A percentile compares a stretch with the other conserved stretches of the same genome.
phyloP scores from a whole-genome alignment of 1,140 invertebrate species.

The Drosophila parabipectinata region DNA sequence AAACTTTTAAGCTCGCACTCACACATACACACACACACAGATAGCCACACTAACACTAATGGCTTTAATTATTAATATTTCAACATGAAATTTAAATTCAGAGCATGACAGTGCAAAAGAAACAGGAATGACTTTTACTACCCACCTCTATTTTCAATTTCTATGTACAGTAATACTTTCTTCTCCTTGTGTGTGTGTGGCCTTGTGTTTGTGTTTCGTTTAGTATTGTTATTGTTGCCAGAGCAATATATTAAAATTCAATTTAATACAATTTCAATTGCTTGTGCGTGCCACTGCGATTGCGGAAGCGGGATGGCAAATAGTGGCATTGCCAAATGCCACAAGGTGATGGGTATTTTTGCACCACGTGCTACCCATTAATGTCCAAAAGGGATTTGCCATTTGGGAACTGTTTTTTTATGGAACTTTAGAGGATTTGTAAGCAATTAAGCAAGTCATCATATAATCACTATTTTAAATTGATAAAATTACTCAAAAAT shows the following conservation, averaged over 20 bases:
- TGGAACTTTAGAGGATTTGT: no score
- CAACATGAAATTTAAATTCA: constrained; percentile 75
- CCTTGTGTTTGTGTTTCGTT: constrained; percentile 25
- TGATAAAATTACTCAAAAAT: no score
- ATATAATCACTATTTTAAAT: no score
- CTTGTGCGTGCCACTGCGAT: constrained; percentile 63
- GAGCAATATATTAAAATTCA: constrained; percentile 78
- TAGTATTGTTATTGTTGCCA: constrained; percentile 53
- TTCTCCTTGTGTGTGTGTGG: constrained; percentile 9
- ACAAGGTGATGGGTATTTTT: background rate
- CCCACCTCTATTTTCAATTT: constrained; percentile 8
- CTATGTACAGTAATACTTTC: constrained; percentile 4
- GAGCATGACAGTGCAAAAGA: constrained; percentile 49
- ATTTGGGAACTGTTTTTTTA: background rate
- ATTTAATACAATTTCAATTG: constrained; percentile 80
- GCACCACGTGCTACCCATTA: constrained; percentile 2
- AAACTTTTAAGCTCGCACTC: constrained; percentile 49
- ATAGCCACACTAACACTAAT: constrained; percentile 43
- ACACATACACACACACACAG: constrained; percentile 18
- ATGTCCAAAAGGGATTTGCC: background rate
- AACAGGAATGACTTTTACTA: background rate
- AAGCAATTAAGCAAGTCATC: no score
- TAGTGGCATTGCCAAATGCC: constrained; percentile 34
- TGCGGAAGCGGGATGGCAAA: constrained; percentile 14
- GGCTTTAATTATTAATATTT: constrained; percentile 76